Evolutionary conservation across 1,140 invertebrate species (phyloP), one percentile per base, ranked within the genome.

Genomic region (Aphis craccivora): DNA sequence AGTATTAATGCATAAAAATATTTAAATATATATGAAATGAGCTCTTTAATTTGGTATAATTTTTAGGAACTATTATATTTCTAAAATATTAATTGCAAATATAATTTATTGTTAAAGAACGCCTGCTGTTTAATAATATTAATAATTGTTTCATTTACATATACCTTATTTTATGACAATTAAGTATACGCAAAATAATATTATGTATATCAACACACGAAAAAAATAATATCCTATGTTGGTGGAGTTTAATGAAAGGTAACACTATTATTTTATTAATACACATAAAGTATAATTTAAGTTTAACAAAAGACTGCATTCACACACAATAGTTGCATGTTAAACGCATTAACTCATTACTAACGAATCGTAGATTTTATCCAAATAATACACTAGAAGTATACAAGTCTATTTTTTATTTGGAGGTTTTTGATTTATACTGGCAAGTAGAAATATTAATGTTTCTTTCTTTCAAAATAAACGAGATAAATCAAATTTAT

Each of bases 301-400:
- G 23, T 89, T 25, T 55, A 37, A 55, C 48, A 55, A 89, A 89
- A 37, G 35, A 89, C 88, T 53, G 48, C n/a, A 53, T 53, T 89
- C n/a, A 48, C n/a, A 48, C 45, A n/a, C 30, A 48, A 89, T 37
- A 89, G 88, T 89, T 53, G 88, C 88, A 55, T 89, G 88, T 89
- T 40, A 89, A 76, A 76, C 37, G 35, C 51, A 40, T 89, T 89
- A 89, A 89, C 51, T 55, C 88, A 89, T 55, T 89, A 89, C 51
- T 89, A 89, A 89, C 35, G 35, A 89, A 89, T 89, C 35, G 88
- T 89, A 89, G 88, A 89, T 89, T 89, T 89, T 89, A 89, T 89
- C 88, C 88, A 14, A 89, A 53, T 88, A 45, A n/a, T 55, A 89
- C 23, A 25, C 35, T n/a, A 22, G 51, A 88, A 25, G 25, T 86